Percentiles rank a stretch among this genome's conserved stretches.
phyloP scores from a whole-genome alignment of 2,888 invertebrate species.

The Pecten maximus region DNA sequence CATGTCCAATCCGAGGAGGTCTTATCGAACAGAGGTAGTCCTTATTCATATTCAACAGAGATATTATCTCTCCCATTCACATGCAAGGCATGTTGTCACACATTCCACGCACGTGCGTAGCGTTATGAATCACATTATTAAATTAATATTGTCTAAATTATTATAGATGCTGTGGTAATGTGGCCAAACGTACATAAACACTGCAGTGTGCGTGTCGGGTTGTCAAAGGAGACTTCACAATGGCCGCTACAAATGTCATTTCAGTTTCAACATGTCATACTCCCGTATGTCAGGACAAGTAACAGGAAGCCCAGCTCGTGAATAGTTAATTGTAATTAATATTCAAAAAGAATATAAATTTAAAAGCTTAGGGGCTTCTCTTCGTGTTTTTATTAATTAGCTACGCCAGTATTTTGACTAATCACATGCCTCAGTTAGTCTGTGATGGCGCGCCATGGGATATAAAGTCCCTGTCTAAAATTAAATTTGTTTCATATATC shows the following conservation, averaged over 20 bases:
- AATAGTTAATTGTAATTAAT: slow-evolving; percentile 11
- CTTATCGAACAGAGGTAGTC: background rate
- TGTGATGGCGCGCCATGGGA: background rate
- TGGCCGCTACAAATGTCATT: background rate
- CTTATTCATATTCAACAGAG: background rate
- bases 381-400: slow-evolving; percentile 32
- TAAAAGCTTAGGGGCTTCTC: background rate
- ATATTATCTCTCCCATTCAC: background rate
- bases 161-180: background rate
- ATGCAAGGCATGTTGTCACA: background rate
- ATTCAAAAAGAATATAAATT: slow-evolving; percentile 5
- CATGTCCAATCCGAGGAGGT: too few relatives aligned
- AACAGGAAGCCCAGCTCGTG: background rate
- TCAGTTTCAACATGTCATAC: background rate
- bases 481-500: background rate
- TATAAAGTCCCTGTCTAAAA: background rate
- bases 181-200: background rate
- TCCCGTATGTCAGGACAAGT: background rate
- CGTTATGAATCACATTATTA: slow-evolving; percentile 9
- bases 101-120: background rate
- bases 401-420: background rate
- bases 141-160: background rate
- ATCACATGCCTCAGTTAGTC: background rate
- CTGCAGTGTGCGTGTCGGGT: slow-evolving; percentile 17
- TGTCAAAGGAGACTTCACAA: background rate